A percentile compares a stretch with the other conserved stretches of the same genome.
phyloP scores from a whole-genome alignment of 2,113 vertebrate genomes.

The Zosterops lateralis region DNA sequence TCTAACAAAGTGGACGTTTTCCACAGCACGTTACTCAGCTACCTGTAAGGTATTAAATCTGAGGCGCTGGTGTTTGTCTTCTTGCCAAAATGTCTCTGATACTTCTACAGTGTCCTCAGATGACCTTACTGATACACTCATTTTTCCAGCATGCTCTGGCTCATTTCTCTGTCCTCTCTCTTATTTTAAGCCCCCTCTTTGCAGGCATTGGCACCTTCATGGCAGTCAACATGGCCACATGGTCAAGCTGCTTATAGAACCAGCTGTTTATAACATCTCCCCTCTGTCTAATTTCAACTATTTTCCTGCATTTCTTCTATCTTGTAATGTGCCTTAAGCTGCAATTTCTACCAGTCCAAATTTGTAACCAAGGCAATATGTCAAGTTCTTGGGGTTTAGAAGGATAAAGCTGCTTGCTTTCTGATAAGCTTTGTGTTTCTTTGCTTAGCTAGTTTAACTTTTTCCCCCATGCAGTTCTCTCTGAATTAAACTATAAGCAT shows the following conservation, averaged over 20 bases:
- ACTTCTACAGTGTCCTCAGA: background rate
- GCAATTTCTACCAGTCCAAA: background rate
- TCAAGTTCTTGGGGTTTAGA: background rate
- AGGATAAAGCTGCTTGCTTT: background rate
- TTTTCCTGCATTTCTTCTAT: background rate
- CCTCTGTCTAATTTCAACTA: background rate
- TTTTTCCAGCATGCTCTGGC: background rate
- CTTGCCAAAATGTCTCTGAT: background rate
- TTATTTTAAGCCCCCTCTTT: background rate
- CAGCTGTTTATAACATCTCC: background rate
- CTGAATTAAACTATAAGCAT: background rate
- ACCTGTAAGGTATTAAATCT: background rate
- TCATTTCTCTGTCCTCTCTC: background rate
- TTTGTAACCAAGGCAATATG: background rate
- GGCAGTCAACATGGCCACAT: background rate
- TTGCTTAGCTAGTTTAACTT: background rate
- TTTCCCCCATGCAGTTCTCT: background rate
- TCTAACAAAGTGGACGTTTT: background rate
- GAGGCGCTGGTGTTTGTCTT: background rate
- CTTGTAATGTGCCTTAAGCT: background rate
- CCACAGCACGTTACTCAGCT: background rate
- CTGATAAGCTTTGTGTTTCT: background rate
- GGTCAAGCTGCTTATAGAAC: background rate
- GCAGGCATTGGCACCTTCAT: background rate
- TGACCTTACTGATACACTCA: background rate